These are phyloP conservation scores for Notospermus geniculatus DNA, from an alignment of 1,140 invertebrate species.

Conservation along the genomic window DNA sequence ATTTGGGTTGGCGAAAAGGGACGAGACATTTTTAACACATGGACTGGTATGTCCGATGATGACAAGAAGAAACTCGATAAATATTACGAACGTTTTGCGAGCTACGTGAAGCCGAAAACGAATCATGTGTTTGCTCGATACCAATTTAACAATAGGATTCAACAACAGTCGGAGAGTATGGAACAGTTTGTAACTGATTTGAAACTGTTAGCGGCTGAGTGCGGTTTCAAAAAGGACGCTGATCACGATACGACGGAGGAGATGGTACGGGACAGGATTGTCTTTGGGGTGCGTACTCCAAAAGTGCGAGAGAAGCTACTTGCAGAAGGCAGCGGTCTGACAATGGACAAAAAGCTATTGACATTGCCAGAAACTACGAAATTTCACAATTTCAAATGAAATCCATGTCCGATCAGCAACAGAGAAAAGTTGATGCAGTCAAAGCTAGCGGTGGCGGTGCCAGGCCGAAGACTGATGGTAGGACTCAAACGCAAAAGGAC, in stretches of 20 bases:
- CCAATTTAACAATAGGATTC: constrained; percentile 11
- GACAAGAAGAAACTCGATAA: constrained; percentile 4
- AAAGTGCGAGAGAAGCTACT: constrained; percentile 16
- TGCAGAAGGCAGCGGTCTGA: constrained; percentile 10
- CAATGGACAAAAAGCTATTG: constrained; percentile 18
- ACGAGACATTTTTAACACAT: too few relatives aligned
- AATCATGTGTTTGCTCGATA: constrained; percentile 19
- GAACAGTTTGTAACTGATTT: too few relatives aligned
- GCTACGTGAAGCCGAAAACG: constrained; percentile 17
- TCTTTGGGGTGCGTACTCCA: constrained; percentile 13
- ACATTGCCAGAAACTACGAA: constrained; percentile 8
- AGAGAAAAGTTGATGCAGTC: constrained; percentile 12
- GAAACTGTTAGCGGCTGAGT: too few relatives aligned
- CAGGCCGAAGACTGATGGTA: neutral
- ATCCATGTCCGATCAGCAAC: too few relatives aligned
- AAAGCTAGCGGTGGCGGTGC: neutral
- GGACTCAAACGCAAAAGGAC: neutral
- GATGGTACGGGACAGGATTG: constrained; percentile 14
- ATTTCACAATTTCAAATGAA: constrained; percentile 10
- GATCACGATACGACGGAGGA: neutral
- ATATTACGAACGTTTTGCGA: constrained; percentile 12
- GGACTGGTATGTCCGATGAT: too few relatives aligned
- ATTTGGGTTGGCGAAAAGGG: too few relatives aligned
- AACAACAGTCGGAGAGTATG: too few relatives aligned
- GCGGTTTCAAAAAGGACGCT: neutral